Evolutionary conservation across 2,888 invertebrate genomes (phyloP).

Genomic region (Rutpela maculata): DNA sequence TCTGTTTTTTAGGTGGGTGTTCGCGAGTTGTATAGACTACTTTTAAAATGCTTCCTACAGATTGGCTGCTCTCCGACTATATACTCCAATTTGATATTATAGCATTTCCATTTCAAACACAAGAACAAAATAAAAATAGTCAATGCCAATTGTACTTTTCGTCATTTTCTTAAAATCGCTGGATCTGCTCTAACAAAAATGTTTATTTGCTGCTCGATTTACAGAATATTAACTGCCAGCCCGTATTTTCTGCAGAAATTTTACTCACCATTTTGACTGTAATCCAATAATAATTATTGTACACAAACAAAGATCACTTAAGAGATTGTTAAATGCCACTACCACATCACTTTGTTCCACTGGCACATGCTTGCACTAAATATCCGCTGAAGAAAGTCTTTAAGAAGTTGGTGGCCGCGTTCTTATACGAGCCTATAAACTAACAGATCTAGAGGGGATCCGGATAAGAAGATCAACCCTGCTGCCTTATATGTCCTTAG

Average conservation of each 20-base stretch:
- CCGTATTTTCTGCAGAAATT: background rate
- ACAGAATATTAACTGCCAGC: background rate
- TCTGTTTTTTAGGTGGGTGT: too few relatives aligned
- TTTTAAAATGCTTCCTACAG: too few relatives aligned
- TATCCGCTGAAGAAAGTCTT: conserved; percentile 63
- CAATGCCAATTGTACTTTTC: background rate
- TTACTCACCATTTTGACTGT: conserved; percentile 55
- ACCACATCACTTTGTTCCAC: conserved; percentile 55
- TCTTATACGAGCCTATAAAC: conserved; percentile 27
- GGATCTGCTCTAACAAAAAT: background rate
- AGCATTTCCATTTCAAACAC: too few relatives aligned
- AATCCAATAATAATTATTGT: conserved; percentile 51
- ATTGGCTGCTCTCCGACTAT: too few relatives aligned
- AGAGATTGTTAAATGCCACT: conserved; percentile 47
- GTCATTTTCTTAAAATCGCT: background rate
- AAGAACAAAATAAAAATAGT: background rate
- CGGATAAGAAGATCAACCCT: conserved; percentile 10
- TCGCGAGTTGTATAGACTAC: too few relatives aligned
- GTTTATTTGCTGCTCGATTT: background rate
- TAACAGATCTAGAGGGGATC: conserved; percentile 15
- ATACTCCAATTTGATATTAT: too few relatives aligned
- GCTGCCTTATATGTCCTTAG: background rate
- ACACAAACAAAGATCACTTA: conserved; percentile 45
- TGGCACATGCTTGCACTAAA: conserved; percentile 31
- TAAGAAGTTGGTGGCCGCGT: conserved; percentile 52